Conservation (phyloP, 2,888 invertebrate species). For the Tubulanus polymorphus region DNA sequence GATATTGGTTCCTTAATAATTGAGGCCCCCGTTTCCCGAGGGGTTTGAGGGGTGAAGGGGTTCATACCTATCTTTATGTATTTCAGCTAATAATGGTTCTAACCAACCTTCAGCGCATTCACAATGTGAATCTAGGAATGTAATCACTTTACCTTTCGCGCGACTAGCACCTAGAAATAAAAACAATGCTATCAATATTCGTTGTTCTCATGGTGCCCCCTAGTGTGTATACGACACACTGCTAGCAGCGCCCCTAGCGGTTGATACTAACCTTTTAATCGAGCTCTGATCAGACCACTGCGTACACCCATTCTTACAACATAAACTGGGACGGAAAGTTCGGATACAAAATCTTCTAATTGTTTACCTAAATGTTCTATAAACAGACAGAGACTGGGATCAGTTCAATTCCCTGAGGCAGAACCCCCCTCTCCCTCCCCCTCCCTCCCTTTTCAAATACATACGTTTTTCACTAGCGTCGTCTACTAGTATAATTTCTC, state of each 20-base stretch:
- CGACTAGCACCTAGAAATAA: slow-evolving; percentile 40
- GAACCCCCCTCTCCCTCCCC: not conserved
- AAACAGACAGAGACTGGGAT: too few relatives aligned
- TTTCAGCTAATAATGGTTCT: slow-evolving; percentile 86
- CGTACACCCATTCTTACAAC: slow-evolving; percentile 87
- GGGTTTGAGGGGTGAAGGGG: too few relatives aligned
- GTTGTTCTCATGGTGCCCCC: too few relatives aligned
- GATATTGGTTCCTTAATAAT: too few relatives aligned
- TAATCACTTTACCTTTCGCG: slow-evolving; percentile 74
- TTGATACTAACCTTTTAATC: slow-evolving; percentile 68
- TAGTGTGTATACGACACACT: too few relatives aligned
- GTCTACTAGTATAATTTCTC: slow-evolving; percentile 95
- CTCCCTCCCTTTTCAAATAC: not conserved
- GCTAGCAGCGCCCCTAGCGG: too few relatives aligned
- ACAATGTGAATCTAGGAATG: slow-evolving; percentile 97
- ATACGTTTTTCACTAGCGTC: slow-evolving; percentile 75
- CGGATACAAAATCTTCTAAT: slow-evolving; percentile 83
- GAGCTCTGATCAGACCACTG: slow-evolving; percentile 92
- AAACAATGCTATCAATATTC: too few relatives aligned
- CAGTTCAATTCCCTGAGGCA: not conserved
- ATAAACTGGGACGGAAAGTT: slow-evolving; percentile 76
- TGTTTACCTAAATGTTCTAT: slow-evolving; percentile 79
- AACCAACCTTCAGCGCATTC: slow-evolving; percentile 99
- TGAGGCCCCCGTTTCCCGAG: too few relatives aligned
- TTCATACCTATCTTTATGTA: slow-evolving; percentile 74